Base-by-base conservation (phyloP, 2,888 invertebrate genomes). In the Noctua janthe region DNA sequence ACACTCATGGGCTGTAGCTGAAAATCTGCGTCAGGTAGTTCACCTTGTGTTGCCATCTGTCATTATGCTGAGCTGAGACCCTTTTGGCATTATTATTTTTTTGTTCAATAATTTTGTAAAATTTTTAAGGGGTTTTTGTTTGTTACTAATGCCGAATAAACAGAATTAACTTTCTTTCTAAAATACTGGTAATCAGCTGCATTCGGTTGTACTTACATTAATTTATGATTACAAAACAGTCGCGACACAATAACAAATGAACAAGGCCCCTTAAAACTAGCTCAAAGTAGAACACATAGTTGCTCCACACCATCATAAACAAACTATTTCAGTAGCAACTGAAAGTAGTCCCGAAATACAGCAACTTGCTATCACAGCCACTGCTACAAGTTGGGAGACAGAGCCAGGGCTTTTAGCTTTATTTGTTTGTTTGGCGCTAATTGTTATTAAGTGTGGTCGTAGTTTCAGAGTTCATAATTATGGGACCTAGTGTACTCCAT, bases 381-480 rank as follows among this genome's bases (percentile, higher is more conserved):
- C 84, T 81, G 85, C 72, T 85, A 74, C 77, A 86, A 90, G 79
- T 87, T 90, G 69, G 81, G 80, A 78, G 47, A 66, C 84, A 76
- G 59, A 70, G 70, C 71, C 66, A 11, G 54, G 56, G 82, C 81
- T 84, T 78, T 90, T 71, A 81, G 83, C 67, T 89, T 90, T 90
- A 88, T 88, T 86, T 82, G 84, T 90, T 89, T 89, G 86, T 89
- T 87, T 88, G 87, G 85, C 75, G 43, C 74, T 43, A 77, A 83
- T 83, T 85, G 81, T 79, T 76, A 72, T 80, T 76, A 69, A 78
- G 56, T 64, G 82, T 69, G 71, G 54, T 23, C 29, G 8, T 73
- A 69, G 71, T 84, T 62, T 71, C 39, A 15, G 62, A 71, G 29
- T 20, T 72, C 54, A 35, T 78, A 59, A 77, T 78, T 84, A 84